Conservation (phyloP, 1,140 invertebrate species). For the Hermatobates lingyangjiaoensis region DNA sequence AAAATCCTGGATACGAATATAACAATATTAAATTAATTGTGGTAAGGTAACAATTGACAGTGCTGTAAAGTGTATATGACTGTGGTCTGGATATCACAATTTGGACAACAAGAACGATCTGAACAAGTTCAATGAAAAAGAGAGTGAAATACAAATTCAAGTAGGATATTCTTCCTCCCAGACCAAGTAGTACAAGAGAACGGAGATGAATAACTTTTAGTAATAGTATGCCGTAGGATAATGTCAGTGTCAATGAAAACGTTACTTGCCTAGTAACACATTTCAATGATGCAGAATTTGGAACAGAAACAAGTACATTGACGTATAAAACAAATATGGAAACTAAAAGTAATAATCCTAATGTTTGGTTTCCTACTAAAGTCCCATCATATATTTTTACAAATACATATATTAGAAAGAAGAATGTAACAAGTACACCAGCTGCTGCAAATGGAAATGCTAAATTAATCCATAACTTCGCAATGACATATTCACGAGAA, state of each 20-base stretch:
- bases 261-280: slow-evolving; percentile 21
- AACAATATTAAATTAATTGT: slow-evolving; percentile 20
- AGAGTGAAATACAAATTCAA: slow-evolving; percentile 25
- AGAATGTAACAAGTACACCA: background rate
- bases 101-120: slow-evolving; percentile 22
- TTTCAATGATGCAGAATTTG: slow-evolving; percentile 23
- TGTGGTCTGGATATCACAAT: slow-evolving; percentile 17
- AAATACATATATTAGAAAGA: slow-evolving; percentile 18
- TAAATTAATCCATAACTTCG: background rate
- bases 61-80: slow-evolving; percentile 1
- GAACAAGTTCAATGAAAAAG: slow-evolving; percentile 23
- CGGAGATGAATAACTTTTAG: slow-evolving; percentile 25
- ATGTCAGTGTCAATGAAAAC: slow-evolving; percentile 19
- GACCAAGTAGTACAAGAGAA: slow-evolving; percentile 22
- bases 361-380: slow-evolving; percentile 27
- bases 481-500: background rate
- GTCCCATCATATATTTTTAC: slow-evolving; percentile 28
- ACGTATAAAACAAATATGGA: slow-evolving; percentile 26
- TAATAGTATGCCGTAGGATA: slow-evolving; percentile 24
- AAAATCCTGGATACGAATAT: slow-evolving; percentile 21
- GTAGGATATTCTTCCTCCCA: slow-evolving; percentile 23
- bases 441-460: background rate
- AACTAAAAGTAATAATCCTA: slow-evolving; percentile 27
- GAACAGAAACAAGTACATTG: slow-evolving; percentile 26
- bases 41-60: slow-evolving; percentile 16